Conservation (phyloP, 2,888 invertebrate species). For the Euclidia mi region DNA sequence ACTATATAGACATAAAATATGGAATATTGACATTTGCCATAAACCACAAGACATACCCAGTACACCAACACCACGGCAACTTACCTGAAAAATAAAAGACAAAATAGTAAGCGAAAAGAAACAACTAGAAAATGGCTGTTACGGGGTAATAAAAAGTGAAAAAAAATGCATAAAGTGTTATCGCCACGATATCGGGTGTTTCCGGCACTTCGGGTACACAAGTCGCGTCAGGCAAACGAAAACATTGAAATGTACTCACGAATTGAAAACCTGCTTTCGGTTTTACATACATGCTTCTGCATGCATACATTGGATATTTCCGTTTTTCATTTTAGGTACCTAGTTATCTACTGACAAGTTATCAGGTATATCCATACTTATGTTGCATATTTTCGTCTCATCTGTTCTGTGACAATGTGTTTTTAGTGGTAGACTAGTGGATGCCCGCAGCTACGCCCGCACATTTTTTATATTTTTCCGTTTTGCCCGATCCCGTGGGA, state of each 20-base stretch:
- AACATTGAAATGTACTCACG: conserved; percentile 51
- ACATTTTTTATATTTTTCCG: too few species aligned
- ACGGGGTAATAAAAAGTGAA: conserved; percentile 62
- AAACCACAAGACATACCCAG: neutral
- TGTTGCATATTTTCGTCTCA: too few species aligned
- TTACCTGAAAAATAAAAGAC: conserved; percentile 76
- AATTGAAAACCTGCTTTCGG: conserved; percentile 5
- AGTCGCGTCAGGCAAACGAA: conserved; percentile 55
- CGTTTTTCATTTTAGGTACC: too few species aligned
- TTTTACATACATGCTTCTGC: neutral
- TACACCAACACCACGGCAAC: conserved; percentile 42
- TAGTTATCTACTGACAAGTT: too few species aligned
- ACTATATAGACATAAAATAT: too few species aligned
- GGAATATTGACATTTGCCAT: too few species aligned
- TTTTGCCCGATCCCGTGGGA: too few species aligned
- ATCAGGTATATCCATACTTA: too few species aligned
- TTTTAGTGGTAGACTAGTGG: too few species aligned
- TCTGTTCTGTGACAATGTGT: too few species aligned
- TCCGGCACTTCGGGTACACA: conserved; percentile 68
- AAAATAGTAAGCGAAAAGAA: conserved; percentile 1
- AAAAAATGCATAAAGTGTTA: conserved; percentile 73
- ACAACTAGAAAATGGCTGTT: conserved; percentile 8
- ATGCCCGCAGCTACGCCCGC: too few species aligned
- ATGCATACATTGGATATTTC: too few species aligned
- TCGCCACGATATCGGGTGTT: conserved; percentile 70